phyloP scores from a whole-genome alignment of 1,140 invertebrate species.

The Vanessa atalanta region DNA sequence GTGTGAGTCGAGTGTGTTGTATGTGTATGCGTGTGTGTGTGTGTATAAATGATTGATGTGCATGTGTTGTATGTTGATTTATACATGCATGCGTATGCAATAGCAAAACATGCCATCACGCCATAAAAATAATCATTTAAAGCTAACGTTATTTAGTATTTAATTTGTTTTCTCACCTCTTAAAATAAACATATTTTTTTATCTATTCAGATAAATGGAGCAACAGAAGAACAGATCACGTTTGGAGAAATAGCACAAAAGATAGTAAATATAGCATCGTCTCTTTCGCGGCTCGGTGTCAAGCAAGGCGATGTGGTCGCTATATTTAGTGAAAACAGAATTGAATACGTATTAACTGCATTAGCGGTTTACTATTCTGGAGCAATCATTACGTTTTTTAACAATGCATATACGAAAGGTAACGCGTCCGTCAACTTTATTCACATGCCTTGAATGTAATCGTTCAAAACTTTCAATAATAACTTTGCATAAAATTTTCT shows the following conservation, averaged over 20 bases:
- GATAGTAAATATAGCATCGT: conserved; percentile 50
- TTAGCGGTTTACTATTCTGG: conserved; percentile 68
- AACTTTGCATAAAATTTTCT: too few relatives aligned
- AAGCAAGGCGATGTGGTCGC: conserved; percentile 68
- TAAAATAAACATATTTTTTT: too few relatives aligned
- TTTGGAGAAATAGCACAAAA: conserved; percentile 51
- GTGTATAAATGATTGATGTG: too few relatives aligned
- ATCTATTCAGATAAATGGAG: conserved; percentile 53
- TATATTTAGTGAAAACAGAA: conserved; percentile 77
- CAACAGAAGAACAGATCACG: conserved; percentile 47
- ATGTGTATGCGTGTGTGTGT: too few relatives aligned
- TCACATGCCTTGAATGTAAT: neutral
- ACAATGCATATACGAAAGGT: conserved; percentile 74
- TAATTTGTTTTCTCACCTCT: too few relatives aligned
- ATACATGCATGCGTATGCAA: too few relatives aligned
- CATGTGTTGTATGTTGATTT: too few relatives aligned
- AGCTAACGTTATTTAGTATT: too few relatives aligned
- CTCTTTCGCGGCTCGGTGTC: conserved; percentile 51
- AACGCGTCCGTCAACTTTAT: conserved; percentile 5
- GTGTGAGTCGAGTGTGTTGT: too few relatives aligned
- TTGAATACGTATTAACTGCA: conserved; percentile 65
- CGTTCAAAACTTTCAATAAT: too few relatives aligned
- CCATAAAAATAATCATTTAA: too few relatives aligned
- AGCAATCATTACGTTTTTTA: conserved; percentile 69
- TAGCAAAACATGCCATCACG: too few relatives aligned